Percentiles rank a stretch among this genome's conserved stretches.
These are phyloP conservation scores for Ganaspis sp. DNA, from an alignment of 1,140 invertebrate genomes.

Conservation along the genomic window DNA sequence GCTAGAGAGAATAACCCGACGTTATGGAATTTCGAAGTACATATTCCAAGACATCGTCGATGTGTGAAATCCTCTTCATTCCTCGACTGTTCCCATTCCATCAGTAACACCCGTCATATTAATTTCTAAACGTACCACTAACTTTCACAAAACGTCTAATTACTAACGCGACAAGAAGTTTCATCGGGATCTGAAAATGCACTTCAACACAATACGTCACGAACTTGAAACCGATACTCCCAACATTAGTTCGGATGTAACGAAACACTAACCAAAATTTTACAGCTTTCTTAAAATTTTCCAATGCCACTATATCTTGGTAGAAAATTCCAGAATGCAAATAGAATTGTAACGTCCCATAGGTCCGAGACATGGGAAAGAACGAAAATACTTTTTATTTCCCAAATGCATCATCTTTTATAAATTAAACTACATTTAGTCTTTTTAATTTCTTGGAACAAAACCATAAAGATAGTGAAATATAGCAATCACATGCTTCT, in stretches of 20 bases:
- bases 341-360: too few species aligned
- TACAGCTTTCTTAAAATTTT: too few species aligned
- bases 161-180: constrained; percentile 4
- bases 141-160: constrained; percentile 15
- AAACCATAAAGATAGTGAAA: too few species aligned
- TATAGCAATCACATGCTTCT: too few species aligned
- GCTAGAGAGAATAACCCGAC: background rate
- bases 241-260: background rate
- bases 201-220: background rate
- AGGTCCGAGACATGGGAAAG: too few species aligned
- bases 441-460: too few species aligned
- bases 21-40: background rate
- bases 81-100: background rate
- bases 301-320: too few species aligned
- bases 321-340: too few species aligned
- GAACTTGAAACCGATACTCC: background rate
- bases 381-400: too few species aligned
- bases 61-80: constrained; percentile 14
- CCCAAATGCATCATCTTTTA: too few species aligned
- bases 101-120: constrained; percentile 25
- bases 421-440: too few species aligned
- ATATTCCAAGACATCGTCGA: constrained; percentile 30
- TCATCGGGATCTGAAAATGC: background rate
- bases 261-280: too few species aligned
- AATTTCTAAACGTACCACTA: constrained; percentile 24